phyloP scores from a whole-genome alignment of 2,113 vertebrate species.

The Sorex araneus region DNA sequence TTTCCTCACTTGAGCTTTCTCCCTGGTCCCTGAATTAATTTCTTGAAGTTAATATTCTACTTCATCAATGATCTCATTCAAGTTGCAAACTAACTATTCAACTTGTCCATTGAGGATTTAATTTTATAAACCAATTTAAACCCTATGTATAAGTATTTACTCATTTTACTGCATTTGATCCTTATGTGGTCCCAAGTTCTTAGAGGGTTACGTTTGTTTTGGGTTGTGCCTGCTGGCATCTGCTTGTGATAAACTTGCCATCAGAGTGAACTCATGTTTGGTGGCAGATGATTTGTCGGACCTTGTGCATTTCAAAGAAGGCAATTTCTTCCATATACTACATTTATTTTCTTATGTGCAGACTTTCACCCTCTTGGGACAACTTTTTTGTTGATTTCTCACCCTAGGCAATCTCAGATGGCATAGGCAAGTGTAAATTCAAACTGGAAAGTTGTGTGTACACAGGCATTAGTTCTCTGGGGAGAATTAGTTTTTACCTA shows the following conservation, averaged over 20 bases:
- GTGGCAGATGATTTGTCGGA: background rate
- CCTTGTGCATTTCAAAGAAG: background rate
- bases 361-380: background rate
- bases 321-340: slow-evolving; percentile 46
- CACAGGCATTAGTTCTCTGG: background rate
- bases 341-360: background rate
- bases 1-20: no score
- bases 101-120: slow-evolving; percentile 36
- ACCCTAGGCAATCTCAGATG: background rate
- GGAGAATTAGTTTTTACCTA: background rate
- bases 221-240: background rate
- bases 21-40: background rate
- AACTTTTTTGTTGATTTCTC: slow-evolving; percentile 29
- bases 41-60: slow-evolving; percentile 6
- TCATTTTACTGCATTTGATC: background rate
- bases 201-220: slow-evolving; percentile 13
- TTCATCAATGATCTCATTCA: slow-evolving; percentile 53
- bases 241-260: background rate
- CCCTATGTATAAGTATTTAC: background rate
- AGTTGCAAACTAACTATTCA: background rate
- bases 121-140: slow-evolving; percentile 39
- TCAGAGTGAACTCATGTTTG: background rate
- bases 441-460: slow-evolving; percentile 13
- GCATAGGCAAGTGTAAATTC: background rate
- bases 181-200: slow-evolving; percentile 37